Evolutionary conservation across 2,888 invertebrate genomes (phyloP).

Genomic region (Lithosia quadra): DNA sequence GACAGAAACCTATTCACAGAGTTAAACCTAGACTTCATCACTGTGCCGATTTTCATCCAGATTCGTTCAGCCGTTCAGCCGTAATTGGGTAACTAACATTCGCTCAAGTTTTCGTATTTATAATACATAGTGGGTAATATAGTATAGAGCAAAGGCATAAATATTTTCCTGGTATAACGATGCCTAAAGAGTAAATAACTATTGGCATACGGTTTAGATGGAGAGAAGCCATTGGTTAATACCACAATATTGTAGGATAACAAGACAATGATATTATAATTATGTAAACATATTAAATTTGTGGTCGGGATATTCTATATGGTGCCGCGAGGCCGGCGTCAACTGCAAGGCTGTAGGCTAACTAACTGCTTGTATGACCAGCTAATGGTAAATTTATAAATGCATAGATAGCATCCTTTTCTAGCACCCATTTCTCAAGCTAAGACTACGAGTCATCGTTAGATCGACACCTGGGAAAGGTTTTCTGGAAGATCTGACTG

Average conservation of each 20-base stretch:
- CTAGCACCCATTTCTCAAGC: too few relatives aligned
- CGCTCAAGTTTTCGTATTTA: background rate
- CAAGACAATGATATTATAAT: background rate
- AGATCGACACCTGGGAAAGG: too few relatives aligned
- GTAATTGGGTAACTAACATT: background rate
- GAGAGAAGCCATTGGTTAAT: background rate
- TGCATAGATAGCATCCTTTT: too few relatives aligned
- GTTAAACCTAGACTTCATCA: too few relatives aligned
- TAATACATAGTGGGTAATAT: too few relatives aligned
- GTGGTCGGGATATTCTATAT: conserved; percentile 2
- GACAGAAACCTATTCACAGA: too few relatives aligned
- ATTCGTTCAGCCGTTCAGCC: background rate
- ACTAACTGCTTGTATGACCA: background rate
- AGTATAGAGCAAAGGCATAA: background rate
- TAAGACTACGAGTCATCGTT: too few relatives aligned
- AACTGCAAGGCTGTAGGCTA: background rate
- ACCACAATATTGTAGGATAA: background rate
- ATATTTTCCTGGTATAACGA: background rate
- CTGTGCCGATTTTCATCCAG: background rate
- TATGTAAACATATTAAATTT: background rate
- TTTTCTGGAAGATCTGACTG: too few relatives aligned
- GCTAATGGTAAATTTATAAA: too few relatives aligned
- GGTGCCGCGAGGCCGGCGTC: background rate
- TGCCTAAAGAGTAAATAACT: too few relatives aligned
- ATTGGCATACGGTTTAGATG: too few relatives aligned